Conservation (phyloP, 1,140 invertebrate genomes). For the Thaumetopoea pityocampa region DNA sequence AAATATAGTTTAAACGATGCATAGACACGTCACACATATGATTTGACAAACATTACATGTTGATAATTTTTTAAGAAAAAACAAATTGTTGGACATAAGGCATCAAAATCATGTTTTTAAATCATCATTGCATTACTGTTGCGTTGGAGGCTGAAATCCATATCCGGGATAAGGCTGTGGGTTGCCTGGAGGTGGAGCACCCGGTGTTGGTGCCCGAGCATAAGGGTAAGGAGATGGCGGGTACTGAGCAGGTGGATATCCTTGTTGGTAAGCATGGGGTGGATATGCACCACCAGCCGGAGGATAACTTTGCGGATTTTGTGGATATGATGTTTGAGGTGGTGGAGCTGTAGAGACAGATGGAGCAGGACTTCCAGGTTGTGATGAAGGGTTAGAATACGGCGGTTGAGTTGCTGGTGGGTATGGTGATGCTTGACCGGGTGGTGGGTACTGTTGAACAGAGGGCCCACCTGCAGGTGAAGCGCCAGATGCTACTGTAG, state of each 20-base stretch:
- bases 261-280: slow-evolving; percentile 69
- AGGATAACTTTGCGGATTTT: slow-evolving; percentile 66
- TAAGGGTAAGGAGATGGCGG: slow-evolving; percentile 70
- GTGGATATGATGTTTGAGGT: slow-evolving; percentile 55
- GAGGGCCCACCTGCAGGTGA: slow-evolving; percentile 45
- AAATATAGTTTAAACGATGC: no score
- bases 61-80: slow-evolving; percentile 1
- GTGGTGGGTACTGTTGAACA: slow-evolving; percentile 60
- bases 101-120: not conserved
- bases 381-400: slow-evolving; percentile 73
- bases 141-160: slow-evolving; percentile 70
- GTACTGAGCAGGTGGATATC: slow-evolving; percentile 71
- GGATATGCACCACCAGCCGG: slow-evolving; percentile 65
- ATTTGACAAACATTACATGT: no score
- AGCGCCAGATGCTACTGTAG: slow-evolving; percentile 47
- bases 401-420: slow-evolving; percentile 66
- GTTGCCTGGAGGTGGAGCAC: slow-evolving; percentile 63
- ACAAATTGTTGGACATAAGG: no score
- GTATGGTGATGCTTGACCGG: slow-evolving; percentile 64
- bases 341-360: slow-evolving; percentile 64
- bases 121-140: slow-evolving; percentile 44
- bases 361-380: slow-evolving; percentile 67
- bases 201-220: slow-evolving; percentile 65
- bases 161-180: slow-evolving; percentile 72
- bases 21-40: no score